Base-by-base conservation (phyloP, 2,113 vertebrate genomes). In the Platysteira castanea region DNA sequence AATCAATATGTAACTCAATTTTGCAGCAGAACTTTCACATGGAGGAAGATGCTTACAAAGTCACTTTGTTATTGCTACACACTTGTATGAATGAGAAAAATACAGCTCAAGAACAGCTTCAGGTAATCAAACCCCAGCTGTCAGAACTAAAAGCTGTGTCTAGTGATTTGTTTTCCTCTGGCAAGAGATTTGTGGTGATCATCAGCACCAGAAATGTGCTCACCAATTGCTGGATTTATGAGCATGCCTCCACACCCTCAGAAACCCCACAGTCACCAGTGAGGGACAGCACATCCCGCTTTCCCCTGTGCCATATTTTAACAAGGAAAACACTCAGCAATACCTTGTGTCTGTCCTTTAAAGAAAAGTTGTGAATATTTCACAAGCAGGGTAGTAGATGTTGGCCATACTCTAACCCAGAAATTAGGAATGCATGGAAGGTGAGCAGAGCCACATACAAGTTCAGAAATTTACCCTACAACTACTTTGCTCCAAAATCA, bases 231-330 rank as follows among this genome's bases (percentile, higher is more conserved):
- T 9, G 42, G 67, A 65, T 93, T 93, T 78, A 52, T 19, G 67
- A 70, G 42, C 8, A 0, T 41, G 60, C 50, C 80, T 46, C 69
- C 28, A 11, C 0, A 0, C 46, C 35, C 3, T 6, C 83, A 70
- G 63, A 60, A 49, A 28, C 26, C 57, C 53, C 0, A 0, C 49
- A 24, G 70, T 18, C 56, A 37, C 22, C 84, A 41, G 49, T 33
- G 2, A 49, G 20, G 64, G 49, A 30, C 26, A 4, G 75, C 69
- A 65, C 26, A 15, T 20, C 7, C 44, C 0, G 0, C 37, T 35
- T 54, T 42, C 71, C 41, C 11, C 69, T 6, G 0, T 6, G 46
- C 35, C 5, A 0, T n/a, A 49, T 54, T 91, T 53, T 46, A 70
- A 10, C 41, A 23, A 26, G 21, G 56, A 70, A 63, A 87, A 56